Percentiles rank a stretch among this genome's conserved stretches.
These are phyloP conservation scores for Melanostoma scalare DNA, from an alignment of 2,888 invertebrate genomes.

Conservation along the genomic window DNA sequence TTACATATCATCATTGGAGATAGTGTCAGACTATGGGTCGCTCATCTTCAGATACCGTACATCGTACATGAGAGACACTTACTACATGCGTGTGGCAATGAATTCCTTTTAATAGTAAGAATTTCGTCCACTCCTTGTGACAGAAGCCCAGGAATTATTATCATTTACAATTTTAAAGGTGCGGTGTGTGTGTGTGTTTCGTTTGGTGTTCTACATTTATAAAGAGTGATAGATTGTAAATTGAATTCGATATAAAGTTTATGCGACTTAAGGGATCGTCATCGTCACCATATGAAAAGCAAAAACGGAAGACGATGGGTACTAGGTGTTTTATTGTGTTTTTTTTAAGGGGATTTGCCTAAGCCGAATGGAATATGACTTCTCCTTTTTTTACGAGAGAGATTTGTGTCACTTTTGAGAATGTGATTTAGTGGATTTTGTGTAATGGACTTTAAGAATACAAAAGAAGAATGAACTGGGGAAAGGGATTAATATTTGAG, in stretches of 20 bases:
- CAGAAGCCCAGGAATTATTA: constrained; percentile 26
- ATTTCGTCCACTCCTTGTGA: constrained; percentile 46
- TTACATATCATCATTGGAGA: constrained; percentile 23
- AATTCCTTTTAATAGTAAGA: constrained; percentile 27
- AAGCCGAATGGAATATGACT: too few relatives aligned
- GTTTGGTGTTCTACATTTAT: neutral
- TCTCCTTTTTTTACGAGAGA: too few relatives aligned
- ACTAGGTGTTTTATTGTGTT: too few relatives aligned
- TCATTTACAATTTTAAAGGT: constrained; percentile 19
- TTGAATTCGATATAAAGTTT: constrained; percentile 32
- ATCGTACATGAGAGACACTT: neutral
- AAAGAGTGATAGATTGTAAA: constrained; percentile 39
- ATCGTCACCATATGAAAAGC: neutral
- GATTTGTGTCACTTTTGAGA: too few relatives aligned
- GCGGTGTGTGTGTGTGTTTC: neutral
- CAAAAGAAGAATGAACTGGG: too few relatives aligned
- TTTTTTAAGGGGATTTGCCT: too few relatives aligned
- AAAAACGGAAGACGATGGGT: too few relatives aligned
- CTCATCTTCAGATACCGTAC: neutral
- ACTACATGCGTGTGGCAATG: constrained; percentile 15
- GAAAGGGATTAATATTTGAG: too few relatives aligned
- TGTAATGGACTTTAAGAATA: too few relatives aligned
- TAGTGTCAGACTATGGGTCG: neutral
- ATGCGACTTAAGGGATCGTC: constrained; percentile 15
- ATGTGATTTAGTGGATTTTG: too few relatives aligned